A percentile compares a stretch with the other conserved stretches of the same genome.
Evolutionary conservation across 1,140 invertebrate species (phyloP).

Genomic region (Prorops nasuta): DNA sequence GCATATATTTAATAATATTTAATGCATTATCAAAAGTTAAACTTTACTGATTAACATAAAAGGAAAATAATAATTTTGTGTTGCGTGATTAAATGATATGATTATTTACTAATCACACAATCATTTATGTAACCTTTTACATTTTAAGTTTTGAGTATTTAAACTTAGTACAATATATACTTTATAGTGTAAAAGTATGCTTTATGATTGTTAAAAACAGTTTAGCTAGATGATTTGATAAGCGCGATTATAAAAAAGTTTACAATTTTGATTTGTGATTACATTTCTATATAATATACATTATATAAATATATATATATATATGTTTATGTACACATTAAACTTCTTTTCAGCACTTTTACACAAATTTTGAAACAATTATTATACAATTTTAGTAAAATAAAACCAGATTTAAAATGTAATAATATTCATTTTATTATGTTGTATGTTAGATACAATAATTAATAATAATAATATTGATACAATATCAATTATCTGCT

Average conservation of each 20-base stretch:
- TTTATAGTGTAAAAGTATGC: not conserved
- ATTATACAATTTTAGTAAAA: constrained; percentile 17
- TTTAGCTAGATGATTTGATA: not conserved
- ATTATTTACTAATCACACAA: too few species aligned
- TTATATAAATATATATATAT: not conserved
- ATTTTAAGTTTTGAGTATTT: too few species aligned
- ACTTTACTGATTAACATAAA: too few species aligned
- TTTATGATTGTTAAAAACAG: not conserved
- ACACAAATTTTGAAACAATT: constrained; percentile 19
- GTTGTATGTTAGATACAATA: constrained; percentile 48
- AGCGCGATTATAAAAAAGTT: not conserved
- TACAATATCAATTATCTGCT: constrained; percentile 46
- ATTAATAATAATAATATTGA: constrained; percentile 47
- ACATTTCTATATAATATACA: not conserved
- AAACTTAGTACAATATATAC: not conserved
- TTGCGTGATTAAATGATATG: too few species aligned
- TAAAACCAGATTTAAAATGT: constrained; percentile 45
- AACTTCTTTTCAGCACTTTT: constrained; percentile 15
- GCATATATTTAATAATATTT: too few species aligned
- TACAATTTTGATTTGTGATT: not conserved
- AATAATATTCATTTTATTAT: constrained; percentile 48
- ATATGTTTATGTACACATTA: not conserved
- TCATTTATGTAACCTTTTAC: too few species aligned
- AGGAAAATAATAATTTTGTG: too few species aligned
- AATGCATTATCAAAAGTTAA: too few species aligned